phyloP scores from a whole-genome alignment of 30 jellyfish, hydroid and myxozoan species.

The Rhopilema esculentum region DNA sequence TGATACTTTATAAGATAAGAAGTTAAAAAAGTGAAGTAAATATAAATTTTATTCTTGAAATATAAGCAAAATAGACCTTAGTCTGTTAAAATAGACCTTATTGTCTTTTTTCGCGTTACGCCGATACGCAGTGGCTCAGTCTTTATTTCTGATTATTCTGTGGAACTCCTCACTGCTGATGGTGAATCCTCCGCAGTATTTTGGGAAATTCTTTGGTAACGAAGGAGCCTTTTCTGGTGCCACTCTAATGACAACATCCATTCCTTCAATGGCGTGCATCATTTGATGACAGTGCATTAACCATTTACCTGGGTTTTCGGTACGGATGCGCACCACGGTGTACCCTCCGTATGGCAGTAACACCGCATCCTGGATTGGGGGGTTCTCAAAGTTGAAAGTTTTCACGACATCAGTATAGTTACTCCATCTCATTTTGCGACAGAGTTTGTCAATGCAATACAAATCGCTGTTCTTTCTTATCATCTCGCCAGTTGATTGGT shows the following conservation, averaged over 20 bases:
- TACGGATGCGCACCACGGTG: constrained; percentile 80
- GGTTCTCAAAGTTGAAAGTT: constrained; percentile 66
- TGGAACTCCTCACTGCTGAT: constrained; percentile 35
- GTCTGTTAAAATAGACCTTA: not conserved
- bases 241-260: constrained; percentile 85
- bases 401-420: constrained; percentile 52
- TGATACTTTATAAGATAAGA: too few relatives aligned
- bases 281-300: constrained; percentile 89
- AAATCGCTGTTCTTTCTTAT: constrained; percentile 34
- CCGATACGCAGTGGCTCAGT: not conserved
- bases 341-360: constrained; percentile 94
- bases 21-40: too few relatives aligned
- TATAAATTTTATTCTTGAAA: not conserved
- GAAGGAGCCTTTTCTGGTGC: constrained; percentile 68
- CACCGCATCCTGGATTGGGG: constrained; percentile 86
- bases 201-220: constrained; percentile 85
- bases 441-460: constrained; percentile 52
- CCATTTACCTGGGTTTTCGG: constrained; percentile 96
- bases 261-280: constrained; percentile 89
- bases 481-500: constrained; percentile 72
- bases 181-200: constrained; percentile 47
- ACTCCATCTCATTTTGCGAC: constrained; percentile 60
- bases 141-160: not conserved
- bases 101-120: not conserved
- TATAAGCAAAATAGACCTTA: not conserved